These are phyloP conservation scores for Gymnoscopelus microlampas DNA, from an alignment of 2,797 vertebrate species.

Conservation along the genomic window DNA sequence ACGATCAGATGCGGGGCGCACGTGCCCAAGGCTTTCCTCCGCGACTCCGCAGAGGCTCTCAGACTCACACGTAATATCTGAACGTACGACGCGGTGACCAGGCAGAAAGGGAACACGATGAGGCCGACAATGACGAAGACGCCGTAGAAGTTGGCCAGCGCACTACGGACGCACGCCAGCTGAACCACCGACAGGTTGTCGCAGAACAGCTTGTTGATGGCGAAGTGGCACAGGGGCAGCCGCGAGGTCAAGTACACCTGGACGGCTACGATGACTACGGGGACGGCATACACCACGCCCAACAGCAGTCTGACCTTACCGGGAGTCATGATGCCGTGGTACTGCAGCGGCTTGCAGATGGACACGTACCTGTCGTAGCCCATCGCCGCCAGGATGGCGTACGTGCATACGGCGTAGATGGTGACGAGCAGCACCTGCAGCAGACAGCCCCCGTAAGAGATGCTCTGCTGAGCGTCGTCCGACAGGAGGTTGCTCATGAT, in stretches of 20 bases:
- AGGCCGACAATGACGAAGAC: constrained; percentile 38
- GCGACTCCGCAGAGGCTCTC: constrained; percentile 50
- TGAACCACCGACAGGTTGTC: constrained; percentile 58
- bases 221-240: constrained; percentile 52
- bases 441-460: constrained; percentile 51
- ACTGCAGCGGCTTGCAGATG: constrained; percentile 71
- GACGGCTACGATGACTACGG: constrained; percentile 27
- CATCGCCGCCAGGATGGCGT: constrained; percentile 66
- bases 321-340: constrained; percentile 67
- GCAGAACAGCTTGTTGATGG: constrained; percentile 64
- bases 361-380: constrained; percentile 72
- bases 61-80: constrained; percentile 59
- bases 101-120: constrained; percentile 50
- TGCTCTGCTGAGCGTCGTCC: constrained; percentile 16
- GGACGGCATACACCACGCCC: constrained; percentile 38
- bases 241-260: constrained; percentile 58
- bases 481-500: constrained; percentile 58
- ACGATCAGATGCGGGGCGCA: constrained; percentile 68
- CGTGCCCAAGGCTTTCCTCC: constrained; percentile 59
- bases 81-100: constrained; percentile 64
- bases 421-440: constrained; percentile 64
- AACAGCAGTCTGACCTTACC: constrained; percentile 50
- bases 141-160: constrained; percentile 44
- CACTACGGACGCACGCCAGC: constrained; percentile 54
- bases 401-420: constrained; percentile 57